Percentiles rank a stretch among this genome's conserved stretches.
Conservation (phyloP, 2,113 vertebrate genomes). For the Clarias magur region DNA sequence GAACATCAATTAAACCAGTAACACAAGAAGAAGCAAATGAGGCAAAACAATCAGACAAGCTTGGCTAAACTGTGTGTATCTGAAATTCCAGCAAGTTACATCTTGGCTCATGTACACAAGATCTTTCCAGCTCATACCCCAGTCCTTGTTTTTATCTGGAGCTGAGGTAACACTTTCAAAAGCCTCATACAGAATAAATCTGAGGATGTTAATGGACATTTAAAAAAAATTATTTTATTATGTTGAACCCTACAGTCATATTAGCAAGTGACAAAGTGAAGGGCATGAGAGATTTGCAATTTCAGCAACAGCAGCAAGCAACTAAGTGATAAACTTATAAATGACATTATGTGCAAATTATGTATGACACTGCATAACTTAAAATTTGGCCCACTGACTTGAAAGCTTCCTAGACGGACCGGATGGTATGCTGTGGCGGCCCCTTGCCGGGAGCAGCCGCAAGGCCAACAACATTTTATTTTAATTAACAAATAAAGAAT, state of each 20-base stretch:
- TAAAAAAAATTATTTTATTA: too few relatives aligned
- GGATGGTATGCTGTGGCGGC: too few relatives aligned
- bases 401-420: not conserved
- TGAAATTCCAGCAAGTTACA: constrained; percentile 4
- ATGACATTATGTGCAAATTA: not conserved
- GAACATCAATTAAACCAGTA: not conserved
- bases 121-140: not conserved
- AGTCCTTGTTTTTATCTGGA: not conserved
- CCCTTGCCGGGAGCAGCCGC: too few relatives aligned
- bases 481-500: too few relatives aligned
- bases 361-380: not conserved
- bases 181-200: not conserved
- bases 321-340: not conserved
- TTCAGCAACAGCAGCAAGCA: not conserved
- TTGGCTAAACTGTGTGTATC: constrained; percentile 10
- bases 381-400: not conserved
- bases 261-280: not conserved
- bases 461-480: too few relatives aligned
- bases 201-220: too few relatives aligned
- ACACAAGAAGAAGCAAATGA: not conserved
- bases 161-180: not conserved
- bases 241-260: not conserved
- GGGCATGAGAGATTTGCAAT: not conserved
- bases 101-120: not conserved
- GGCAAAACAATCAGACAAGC: not conserved